Base-by-base conservation (phyloP, 64 coral and sea anemone genomes). In the Stylophora pistillata region DNA sequence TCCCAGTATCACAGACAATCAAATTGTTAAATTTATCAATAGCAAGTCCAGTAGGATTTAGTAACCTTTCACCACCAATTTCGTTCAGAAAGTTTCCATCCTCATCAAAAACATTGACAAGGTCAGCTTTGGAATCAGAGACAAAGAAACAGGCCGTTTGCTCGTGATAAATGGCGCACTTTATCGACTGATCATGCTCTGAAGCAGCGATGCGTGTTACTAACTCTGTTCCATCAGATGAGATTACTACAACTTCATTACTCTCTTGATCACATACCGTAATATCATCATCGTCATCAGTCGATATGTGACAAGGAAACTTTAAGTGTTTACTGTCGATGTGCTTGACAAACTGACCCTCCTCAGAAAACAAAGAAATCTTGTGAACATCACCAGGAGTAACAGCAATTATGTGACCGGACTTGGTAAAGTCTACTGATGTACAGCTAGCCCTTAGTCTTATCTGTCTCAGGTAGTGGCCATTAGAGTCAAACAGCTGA, bases 401-500 rank as follows among this genome's bases (percentile, higher is more conserved):
- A 59, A 25, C 27, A 21, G 29, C 37, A n/a, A 88, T 54, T 58
- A 88, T 12, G 20, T 75, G 59, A 58, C 60, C 58, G 13, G 58
- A 73, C 34, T 76, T 53, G 57, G 56, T 76, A 58, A 88, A 88
- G 15, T 33, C 73, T 15, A 72, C 28, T 34, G 71, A 21, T 6
- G 1, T 27, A 5, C 53, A 70, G 15, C 0, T 4, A 17, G 0
- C 20, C 26, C 28, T 33, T 0, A 30, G 17, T 33, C 9, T 7
- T 58, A 88, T 74, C 72, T 88, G 72, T 62, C 72, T 32, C 11
- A 88, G 9, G n/a, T 75, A 73, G 13, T 76, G 47, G n/a, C 86
- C 86, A 74, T 88, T 32, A 60, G 31, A 59, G 58, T 25, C 26
- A 61, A 88, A 88, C 25, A 88, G 33, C 71, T 88, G 55, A 17